phyloP scores from a whole-genome alignment of 1,140 invertebrate species.

The Chironomus tepperi region DNA sequence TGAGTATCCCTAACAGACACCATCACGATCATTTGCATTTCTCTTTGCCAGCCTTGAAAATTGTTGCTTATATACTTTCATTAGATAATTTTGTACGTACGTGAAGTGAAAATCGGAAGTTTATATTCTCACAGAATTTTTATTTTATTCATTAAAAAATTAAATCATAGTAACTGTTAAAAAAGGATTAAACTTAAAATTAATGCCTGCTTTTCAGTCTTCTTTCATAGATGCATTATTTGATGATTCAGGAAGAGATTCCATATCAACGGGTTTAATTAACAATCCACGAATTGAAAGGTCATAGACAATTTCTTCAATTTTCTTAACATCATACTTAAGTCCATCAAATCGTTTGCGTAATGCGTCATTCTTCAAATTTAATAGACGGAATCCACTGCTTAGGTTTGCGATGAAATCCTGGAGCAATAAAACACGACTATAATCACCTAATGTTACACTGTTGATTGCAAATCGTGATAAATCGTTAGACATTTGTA shows the following conservation, averaged over 20 bases:
- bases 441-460: conserved; percentile 77
- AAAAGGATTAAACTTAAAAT: too few species aligned
- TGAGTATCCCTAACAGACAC: too few species aligned
- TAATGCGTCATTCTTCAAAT: conserved; percentile 83
- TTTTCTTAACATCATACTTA: conserved; percentile 91
- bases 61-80: too few species aligned
- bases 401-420: conserved; percentile 79
- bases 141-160: too few species aligned
- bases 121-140: too few species aligned
- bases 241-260: neutral
- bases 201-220: neutral
- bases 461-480: conserved; percentile 77
- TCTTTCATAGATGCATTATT: neutral
- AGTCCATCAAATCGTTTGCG: conserved; percentile 81
- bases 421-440: conserved; percentile 69
- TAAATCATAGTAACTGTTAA: too few species aligned
- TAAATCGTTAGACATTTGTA: conserved; percentile 74
- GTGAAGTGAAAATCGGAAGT: too few species aligned
- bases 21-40: too few species aligned
- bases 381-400: conserved; percentile 77
- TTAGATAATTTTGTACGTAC: too few species aligned
- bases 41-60: too few species aligned
- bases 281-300: conserved; percentile 72
- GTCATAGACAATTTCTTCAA: conserved; percentile 92
- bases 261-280: neutral